A percentile compares a stretch with the other conserved stretches of the same genome.
Evolutionary conservation across 2,113 vertebrate species (phyloP).

Genomic region (Heterotis niloticus): DNA sequence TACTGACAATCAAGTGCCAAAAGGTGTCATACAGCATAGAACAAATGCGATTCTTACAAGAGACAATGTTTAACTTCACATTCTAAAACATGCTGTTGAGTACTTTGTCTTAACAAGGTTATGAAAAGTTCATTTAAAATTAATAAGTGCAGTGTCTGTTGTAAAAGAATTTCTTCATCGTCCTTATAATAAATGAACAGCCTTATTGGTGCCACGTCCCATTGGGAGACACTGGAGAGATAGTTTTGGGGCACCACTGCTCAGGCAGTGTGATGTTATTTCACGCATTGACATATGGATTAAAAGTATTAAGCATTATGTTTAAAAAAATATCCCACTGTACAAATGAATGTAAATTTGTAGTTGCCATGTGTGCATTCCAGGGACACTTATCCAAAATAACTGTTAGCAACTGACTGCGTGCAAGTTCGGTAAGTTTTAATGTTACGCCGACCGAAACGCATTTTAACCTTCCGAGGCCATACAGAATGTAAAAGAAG

Average conservation of each 20-base stretch:
- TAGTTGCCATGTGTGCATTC: neutral
- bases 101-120: too few species aligned
- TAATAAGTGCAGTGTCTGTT: too few species aligned
- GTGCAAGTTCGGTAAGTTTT: too few species aligned
- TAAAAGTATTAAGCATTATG: neutral
- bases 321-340: neutral
- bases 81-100: neutral
- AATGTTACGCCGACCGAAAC: too few species aligned
- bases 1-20: neutral
- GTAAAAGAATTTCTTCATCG: too few species aligned
- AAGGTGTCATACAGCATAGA: neutral
- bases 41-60: neutral
- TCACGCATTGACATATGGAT: neutral
- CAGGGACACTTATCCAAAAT: neutral
- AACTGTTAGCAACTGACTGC: too few species aligned
- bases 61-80: neutral
- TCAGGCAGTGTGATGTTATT: neutral
- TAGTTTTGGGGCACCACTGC: too few species aligned
- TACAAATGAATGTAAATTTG: neutral
- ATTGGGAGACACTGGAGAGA: too few species aligned
- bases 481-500: neutral
- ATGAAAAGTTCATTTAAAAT: too few species aligned
- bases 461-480: neutral
- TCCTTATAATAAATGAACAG: too few species aligned
- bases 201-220: too few species aligned